Evolutionary conservation across 1,140 invertebrate genomes (phyloP).

Genomic region (Phortica variegata): DNA sequence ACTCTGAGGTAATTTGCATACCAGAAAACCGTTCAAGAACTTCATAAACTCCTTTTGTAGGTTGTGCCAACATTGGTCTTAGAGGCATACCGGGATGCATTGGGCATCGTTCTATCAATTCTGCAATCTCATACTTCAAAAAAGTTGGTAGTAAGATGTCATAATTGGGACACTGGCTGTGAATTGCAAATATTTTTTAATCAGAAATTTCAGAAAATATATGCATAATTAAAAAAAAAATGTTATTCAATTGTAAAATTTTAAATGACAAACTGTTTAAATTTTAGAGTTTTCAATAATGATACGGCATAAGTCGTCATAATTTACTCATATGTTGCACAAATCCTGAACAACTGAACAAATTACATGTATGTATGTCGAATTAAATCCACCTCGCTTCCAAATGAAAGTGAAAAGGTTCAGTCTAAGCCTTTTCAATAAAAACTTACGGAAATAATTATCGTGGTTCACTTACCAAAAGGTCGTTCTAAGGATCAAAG

Average conservation of each 20-base stretch:
- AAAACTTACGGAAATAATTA: not conserved
- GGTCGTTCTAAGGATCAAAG: constrained; percentile 85
- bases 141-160: constrained; percentile 82
- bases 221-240: constrained; percentile 1
- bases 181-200: constrained; percentile 30
- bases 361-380: no score
- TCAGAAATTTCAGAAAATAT: constrained; percentile 8
- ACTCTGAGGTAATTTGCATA: constrained; percentile 96
- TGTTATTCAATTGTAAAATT: not conserved
- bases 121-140: constrained; percentile 76
- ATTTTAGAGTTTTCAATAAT: no score
- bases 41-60: constrained; percentile 90
- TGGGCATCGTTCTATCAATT: constrained; percentile 80
- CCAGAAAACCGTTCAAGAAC: constrained; percentile 90
- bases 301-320: no score
- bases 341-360: no score
- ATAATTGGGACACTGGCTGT: constrained; percentile 94
- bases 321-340: no score
- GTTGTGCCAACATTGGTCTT: constrained; percentile 98
- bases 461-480: constrained; percentile 74
- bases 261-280: not conserved
- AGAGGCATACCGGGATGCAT: constrained; percentile 91
- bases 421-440: no score
- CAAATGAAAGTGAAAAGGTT: no score
- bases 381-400: no score